These are phyloP conservation scores for Gymnopithys bicolor DNA, from an alignment of 2,797 vertebrate species.

Conservation along the genomic window DNA sequence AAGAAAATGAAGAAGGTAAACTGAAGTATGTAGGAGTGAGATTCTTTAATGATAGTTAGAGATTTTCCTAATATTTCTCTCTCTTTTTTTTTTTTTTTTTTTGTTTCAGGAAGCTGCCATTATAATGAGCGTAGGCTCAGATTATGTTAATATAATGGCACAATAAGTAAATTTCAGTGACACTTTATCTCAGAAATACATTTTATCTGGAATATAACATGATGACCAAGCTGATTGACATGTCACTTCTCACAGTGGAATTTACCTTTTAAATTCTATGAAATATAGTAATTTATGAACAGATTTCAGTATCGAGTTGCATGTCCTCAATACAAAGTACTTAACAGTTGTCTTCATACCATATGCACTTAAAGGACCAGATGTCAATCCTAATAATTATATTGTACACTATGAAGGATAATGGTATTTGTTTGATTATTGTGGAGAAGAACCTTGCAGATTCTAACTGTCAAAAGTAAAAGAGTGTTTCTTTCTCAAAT, in stretches of 20 bases:
- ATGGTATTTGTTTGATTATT: not conserved
- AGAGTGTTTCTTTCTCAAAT: not conserved
- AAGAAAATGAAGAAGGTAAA: not conserved
- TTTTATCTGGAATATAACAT: not conserved
- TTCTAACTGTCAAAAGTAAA: not conserved
- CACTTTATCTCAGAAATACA: not conserved
- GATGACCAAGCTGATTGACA: not conserved
- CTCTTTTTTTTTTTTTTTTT: not conserved
- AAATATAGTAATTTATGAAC: not conserved
- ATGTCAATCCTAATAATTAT: not conserved
- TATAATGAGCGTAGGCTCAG: not conserved
- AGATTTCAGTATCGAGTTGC: not conserved
- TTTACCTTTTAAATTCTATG: not conserved
- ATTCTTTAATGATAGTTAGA: not conserved
- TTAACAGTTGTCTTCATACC: not conserved
- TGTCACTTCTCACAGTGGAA: not conserved
- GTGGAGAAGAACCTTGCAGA: not conserved
- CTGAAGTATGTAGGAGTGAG: not conserved
- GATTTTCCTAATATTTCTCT: not conserved
- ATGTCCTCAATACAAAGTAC: not conserved
- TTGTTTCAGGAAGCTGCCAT: not conserved
- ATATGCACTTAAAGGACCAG: not conserved
- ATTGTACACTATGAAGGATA: not conserved
- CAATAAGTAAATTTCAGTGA: not conserved
- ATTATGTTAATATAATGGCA: not conserved